These are phyloP conservation scores for Dioctria linearis DNA, from an alignment of 2,888 invertebrate species.

Conservation along the genomic window DNA sequence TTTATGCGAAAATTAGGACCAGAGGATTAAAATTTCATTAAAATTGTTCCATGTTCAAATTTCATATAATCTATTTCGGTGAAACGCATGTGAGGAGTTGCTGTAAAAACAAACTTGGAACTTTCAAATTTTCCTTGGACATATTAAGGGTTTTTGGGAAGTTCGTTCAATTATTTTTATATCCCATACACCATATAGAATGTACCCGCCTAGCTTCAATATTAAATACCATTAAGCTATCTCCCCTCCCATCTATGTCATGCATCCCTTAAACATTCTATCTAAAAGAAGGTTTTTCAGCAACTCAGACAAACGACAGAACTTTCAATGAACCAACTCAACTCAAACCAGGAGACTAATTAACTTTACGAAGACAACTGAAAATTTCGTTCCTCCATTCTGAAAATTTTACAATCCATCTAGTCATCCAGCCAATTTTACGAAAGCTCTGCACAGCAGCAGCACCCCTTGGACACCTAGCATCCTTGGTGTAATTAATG, in stretches of 20 bases:
- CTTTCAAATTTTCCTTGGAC: conserved; percentile 4
- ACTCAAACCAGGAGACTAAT: conserved; percentile 34
- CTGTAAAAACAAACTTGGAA: background rate
- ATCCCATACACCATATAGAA: background rate
- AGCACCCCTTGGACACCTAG: conserved; percentile 36
- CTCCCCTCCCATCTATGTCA: no score
- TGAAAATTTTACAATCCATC: conserved; percentile 43
- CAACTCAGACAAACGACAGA: conserved; percentile 29
- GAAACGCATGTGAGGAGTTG: background rate
- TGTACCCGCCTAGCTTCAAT: background rate
- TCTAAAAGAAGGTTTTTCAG: conserved; percentile 10
- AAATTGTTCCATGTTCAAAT: background rate
- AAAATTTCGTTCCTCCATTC: conserved; percentile 10
- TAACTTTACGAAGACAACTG: conserved; percentile 41
- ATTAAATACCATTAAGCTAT: conserved; percentile 5
- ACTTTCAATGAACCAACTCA: conserved; percentile 29
- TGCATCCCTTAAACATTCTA: conserved; percentile 1
- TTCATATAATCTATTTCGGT: conserved; percentile 11
- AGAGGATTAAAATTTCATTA: conserved; percentile 20
- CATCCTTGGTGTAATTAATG: conserved; percentile 45
- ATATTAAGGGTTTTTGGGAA: background rate
- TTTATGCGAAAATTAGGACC: background rate
- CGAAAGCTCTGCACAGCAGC: conserved; percentile 22
- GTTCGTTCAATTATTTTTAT: conserved; percentile 10
- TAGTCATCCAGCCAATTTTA: conserved; percentile 37